Base-by-base conservation (phyloP, 2,797 vertebrate genomes). In the Aplochiton taeniatus region DNA sequence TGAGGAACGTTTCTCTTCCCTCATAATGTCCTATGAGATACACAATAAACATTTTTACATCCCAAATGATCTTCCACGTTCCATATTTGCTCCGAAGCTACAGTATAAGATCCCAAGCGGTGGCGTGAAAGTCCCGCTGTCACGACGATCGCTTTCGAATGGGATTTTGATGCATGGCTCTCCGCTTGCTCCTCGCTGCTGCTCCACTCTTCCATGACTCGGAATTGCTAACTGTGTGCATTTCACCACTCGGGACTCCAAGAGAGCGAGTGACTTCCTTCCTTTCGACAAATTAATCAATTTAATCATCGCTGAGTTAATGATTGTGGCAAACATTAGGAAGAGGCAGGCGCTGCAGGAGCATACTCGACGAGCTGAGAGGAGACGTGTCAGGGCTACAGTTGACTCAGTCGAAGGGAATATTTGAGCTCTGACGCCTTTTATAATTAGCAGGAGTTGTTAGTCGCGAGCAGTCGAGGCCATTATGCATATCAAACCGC, bases 271-370 rank as follows among this genome's bases (percentile, higher is more conserved):
- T 69, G 51, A 53, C 68, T 70, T 70, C 63, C 66, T 53, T 67
- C 31, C 31, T 75, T 69, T 65, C 66, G 43, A 61, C 68, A 65
- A 79, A 67, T 79, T 62, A 63, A 78, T 80, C 75, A 76, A 43
- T 75, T 70, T 66, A 76, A 81, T 78, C 74, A 57, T 69, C 68
- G 4, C 65, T 9, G 7, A 20, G 61, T 64, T 75, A 81, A 72
- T 63, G 70, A 56, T 57, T 74, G 60, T 14, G 61, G 17, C 55
- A 42, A 55, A 44, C 61, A 4, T 48, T 66, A 64, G 72, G 14
- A 46, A 19, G 62, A 58, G 70, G 53, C 49, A 57, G 54, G 43
- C 18, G 31, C 31, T 31, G 31, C 31, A 31, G 2, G 31, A 31
- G 31, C 31, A 31, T 31, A 6, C 31, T 31, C 6, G 31, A 31